Conservation (phyloP, 1,140 invertebrate species). For the Batillaria attramentaria region DNA sequence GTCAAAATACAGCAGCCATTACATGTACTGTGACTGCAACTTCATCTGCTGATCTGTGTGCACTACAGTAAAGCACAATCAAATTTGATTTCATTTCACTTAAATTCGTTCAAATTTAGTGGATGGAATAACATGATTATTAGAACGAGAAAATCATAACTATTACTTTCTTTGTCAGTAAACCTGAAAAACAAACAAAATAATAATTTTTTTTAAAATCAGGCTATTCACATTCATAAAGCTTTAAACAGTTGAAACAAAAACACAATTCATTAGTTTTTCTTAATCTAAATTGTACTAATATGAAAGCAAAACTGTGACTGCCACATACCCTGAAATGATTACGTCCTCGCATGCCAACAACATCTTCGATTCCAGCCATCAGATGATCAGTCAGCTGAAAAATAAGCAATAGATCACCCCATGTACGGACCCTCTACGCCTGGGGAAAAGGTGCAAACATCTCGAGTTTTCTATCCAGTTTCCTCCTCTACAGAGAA, state of each 20-base stretch:
- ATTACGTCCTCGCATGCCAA: conserved; percentile 94
- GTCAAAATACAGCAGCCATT: no score
- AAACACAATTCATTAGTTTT: not conserved
- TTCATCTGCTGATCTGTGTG: no score
- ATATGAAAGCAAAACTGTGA: not conserved
- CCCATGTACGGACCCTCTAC: no score
- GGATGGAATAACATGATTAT: no score
- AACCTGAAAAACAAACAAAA: not conserved
- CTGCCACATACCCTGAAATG: conserved; percentile 87
- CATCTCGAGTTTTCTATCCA: not conserved
- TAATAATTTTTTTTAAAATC: not conserved
- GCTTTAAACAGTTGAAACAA: not conserved
- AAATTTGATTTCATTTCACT: no score
- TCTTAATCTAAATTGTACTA: not conserved
- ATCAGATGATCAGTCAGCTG: conserved; percentile 97
- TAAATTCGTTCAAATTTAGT: no score
- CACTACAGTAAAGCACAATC: no score
- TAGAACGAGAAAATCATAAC: no score
- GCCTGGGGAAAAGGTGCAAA: not conserved
- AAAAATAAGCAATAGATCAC: not conserved
- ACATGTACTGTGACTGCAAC: no score
- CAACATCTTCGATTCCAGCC: conserved; percentile 95
- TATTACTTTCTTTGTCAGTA: no score
- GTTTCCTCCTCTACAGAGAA: not conserved
- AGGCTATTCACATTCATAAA: not conserved